phyloP scores from a whole-genome alignment of 2,797 vertebrate genomes.

The Leontocebus nigricollis region DNA sequence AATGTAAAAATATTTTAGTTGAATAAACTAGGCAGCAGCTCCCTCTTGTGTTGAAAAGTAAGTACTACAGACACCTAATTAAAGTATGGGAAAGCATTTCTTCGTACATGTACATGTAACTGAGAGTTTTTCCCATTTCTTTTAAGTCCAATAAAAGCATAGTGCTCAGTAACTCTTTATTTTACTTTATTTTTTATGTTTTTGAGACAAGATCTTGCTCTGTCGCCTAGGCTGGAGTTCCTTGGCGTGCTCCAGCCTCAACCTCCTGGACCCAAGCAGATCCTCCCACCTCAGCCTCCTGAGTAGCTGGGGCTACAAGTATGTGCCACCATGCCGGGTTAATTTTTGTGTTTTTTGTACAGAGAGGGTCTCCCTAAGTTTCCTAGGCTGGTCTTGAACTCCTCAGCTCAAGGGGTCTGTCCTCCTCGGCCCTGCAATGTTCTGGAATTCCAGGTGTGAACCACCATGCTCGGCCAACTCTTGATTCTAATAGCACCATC shows the following conservation, averaged over 20 bases:
- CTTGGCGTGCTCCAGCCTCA: too few relatives aligned
- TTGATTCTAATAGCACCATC: not conserved
- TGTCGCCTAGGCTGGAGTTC: not conserved
- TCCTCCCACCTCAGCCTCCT: too few relatives aligned
- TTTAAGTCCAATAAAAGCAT: not conserved
- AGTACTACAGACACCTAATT: slow-evolving; percentile 42
- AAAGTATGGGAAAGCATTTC: not conserved
- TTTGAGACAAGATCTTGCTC: not conserved
- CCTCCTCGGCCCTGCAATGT: not conserved
- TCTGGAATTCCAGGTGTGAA: not conserved
- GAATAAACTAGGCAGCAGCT: slow-evolving; percentile 77
- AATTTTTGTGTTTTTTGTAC: not conserved
- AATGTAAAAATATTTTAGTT: not conserved
- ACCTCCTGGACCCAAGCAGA: too few relatives aligned
- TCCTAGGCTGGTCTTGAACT: not conserved
- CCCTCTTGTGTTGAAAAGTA: slow-evolving; percentile 72
- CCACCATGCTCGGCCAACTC: not conserved
- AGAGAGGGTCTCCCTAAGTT: not conserved
- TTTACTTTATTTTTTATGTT: not conserved
- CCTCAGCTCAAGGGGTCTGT: not conserved
- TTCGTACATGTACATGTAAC: not conserved
- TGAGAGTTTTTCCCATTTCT: not conserved
- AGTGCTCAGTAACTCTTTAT: not conserved
- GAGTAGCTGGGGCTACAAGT: not conserved
- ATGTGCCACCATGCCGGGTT: not conserved